Evolutionary conservation across 2,888 invertebrate genomes (phyloP), one percentile per base, ranked within the genome.

Genomic region (Nezara viridula): DNA sequence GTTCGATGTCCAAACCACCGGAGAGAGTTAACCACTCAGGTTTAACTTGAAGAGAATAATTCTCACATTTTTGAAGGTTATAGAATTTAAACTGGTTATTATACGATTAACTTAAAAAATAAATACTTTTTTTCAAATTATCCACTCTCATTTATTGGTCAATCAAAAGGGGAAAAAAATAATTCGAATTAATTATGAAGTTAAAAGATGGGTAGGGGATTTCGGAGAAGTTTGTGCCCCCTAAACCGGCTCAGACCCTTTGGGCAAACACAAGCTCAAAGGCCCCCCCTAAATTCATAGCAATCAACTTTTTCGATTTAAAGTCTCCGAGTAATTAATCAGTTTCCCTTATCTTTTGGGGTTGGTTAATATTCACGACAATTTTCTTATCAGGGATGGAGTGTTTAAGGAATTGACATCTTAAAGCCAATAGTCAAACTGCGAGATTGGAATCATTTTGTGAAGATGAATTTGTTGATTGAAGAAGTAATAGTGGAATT

Each of bases 261-360:
- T 19, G 66, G 32, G 66, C 66, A 73, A 73, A 73, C 66, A 73
- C 66, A 1, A 7, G 32, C 16, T 73, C 66, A 73, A 73, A 73
- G 66, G 6, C 6, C 19, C 27, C 66, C 32, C 19, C 19, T 66
- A 66, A 73, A 73, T 66, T 66, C 66, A 73, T 37, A 73, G 66
- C 37, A 73, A 73, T 73, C 66, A 73, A 73, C 66, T 73, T 37
- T 73, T 73, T 73, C 66, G 66, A 73, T 73, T 73, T 73, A 73
- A 73, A 73, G 66, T 21, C 37, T 37, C 6, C 37, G 16, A 37
- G 66, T 73, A 73, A 73, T 73, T 73, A 73, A 73, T 73, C 66
- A 73, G 27, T 1, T 7, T 73, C 32, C 16, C 32, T 5, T 27
- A 27, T 27, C 27, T 14, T 73, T 37, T 2, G 19, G 14, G 66